Percentiles rank a stretch among this genome's conserved stretches.
Conservation (phyloP, 2,888 invertebrate species). For the Agonum fuliginosum region DNA sequence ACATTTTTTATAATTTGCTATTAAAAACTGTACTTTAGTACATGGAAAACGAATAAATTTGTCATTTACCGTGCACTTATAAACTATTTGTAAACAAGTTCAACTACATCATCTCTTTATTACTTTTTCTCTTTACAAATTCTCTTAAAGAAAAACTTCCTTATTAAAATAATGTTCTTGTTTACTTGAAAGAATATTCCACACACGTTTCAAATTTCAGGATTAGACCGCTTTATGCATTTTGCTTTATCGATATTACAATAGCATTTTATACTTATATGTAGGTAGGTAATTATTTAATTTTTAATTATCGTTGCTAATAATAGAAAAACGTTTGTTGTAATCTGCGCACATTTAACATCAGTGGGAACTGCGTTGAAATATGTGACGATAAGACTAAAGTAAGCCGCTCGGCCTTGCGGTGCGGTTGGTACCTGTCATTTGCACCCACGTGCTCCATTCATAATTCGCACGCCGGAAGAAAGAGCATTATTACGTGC, state of each 20-base stretch:
- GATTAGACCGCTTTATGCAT: too few species aligned
- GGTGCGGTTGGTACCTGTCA: neutral
- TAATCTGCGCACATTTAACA: neutral
- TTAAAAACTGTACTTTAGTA: too few species aligned
- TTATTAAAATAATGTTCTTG: constrained; percentile 20
- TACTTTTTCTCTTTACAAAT: too few species aligned
- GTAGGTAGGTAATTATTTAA: too few species aligned
- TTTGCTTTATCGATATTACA: too few species aligned
- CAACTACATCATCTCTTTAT: too few species aligned
- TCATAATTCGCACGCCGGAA: neutral
- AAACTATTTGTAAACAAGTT: too few species aligned
- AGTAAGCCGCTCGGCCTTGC: neutral
- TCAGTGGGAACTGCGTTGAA: neutral
- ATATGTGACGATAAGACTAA: neutral
- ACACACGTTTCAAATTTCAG: constrained; percentile 7
- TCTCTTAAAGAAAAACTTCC: constrained; percentile 3
- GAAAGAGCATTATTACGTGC: neutral
- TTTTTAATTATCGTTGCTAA: too few species aligned
- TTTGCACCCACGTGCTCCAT: neutral
- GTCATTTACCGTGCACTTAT: too few species aligned
- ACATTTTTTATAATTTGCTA: too few species aligned
- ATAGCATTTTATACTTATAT: too few species aligned
- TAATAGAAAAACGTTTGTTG: neutral
- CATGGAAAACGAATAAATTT: too few species aligned
- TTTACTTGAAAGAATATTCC: neutral